These are phyloP conservation scores for Drosophila funebris DNA, from an alignment of 1,140 invertebrate genomes.

Conservation along the genomic window DNA sequence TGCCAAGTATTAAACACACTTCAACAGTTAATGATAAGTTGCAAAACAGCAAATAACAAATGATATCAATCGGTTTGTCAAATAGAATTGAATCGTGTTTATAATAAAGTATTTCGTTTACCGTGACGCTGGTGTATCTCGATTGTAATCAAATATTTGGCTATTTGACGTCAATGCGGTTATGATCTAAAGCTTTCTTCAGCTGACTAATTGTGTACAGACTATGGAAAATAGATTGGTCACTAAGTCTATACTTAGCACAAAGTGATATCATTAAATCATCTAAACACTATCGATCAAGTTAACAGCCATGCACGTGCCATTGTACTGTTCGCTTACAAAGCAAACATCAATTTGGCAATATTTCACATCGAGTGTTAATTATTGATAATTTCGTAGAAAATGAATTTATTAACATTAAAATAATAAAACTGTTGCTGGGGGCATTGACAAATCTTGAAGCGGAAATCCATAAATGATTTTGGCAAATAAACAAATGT, in stretches of 20 bases:
- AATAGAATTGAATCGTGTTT: constrained; percentile 36
- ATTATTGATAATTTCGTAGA: constrained; percentile 53
- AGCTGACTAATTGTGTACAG: neutral
- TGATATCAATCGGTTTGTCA: neutral
- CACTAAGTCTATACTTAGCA: neutral
- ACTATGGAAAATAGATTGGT: neutral
- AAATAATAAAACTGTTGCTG: constrained; percentile 24
- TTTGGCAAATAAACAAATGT: constrained; percentile 30
- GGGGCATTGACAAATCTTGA: constrained; percentile 24
- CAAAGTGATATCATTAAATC: neutral
- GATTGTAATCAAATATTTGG: constrained; percentile 12
- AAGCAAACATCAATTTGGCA: constrained; percentile 9
- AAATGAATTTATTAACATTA: constrained; percentile 62
- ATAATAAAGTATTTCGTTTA: constrained; percentile 29
- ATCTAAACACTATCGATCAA: neutral
- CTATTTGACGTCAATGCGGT: constrained; percentile 24
- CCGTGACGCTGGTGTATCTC: neutral
- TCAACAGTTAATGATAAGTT: constrained; percentile 18
- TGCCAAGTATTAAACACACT: constrained; percentile 34
- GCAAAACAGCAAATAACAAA: constrained; percentile 7
- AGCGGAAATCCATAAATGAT: constrained; percentile 29
- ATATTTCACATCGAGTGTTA: constrained; percentile 34
- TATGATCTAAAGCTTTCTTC: neutral
- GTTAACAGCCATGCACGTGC: neutral
- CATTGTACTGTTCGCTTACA: no score